Conservation (phyloP, 2,888 invertebrate genomes). For the Clepsis dumicolana region DNA sequence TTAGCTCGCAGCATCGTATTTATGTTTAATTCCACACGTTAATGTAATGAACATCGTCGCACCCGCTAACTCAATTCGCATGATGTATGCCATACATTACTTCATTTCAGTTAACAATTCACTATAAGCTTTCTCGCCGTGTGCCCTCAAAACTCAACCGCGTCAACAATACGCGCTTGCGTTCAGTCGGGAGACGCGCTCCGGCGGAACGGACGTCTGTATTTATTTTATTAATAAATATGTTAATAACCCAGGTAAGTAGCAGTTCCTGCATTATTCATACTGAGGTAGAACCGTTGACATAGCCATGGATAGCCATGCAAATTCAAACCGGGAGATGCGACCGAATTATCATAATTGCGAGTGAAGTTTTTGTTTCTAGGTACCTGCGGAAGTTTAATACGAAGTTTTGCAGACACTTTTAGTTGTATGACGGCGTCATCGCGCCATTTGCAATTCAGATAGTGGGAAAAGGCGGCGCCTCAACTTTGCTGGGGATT, state of each 20-base stretch:
- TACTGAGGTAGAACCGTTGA: constrained; percentile 81
- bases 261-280: constrained; percentile 82
- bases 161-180: constrained; percentile 67
- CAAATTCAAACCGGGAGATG: constrained; percentile 85
- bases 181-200: constrained; percentile 45
- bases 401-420: constrained; percentile 84
- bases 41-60: constrained; percentile 78
- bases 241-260: constrained; percentile 84
- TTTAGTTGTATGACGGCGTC: constrained; percentile 83
- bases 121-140: constrained; percentile 69
- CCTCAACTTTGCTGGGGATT: constrained; percentile 74
- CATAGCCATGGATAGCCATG: constrained; percentile 84
- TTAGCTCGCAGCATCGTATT: constrained; percentile 55
- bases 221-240: constrained; percentile 87
- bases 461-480: constrained; percentile 82
- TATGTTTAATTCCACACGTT: constrained; percentile 79
- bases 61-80: constrained; percentile 80
- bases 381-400: constrained; percentile 82
- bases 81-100: constrained; percentile 85
- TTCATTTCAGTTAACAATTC: constrained; percentile 75
- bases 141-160: constrained; percentile 60
- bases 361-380: constrained; percentile 84
- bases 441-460: constrained; percentile 85
- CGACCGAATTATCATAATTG: constrained; percentile 85
- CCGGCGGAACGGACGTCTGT: constrained; percentile 74